Evolutionary conservation across 37 sponge, comb jelly and placozoan genomes (phyloP).

Genomic region (Haliclona indistincta): DNA sequence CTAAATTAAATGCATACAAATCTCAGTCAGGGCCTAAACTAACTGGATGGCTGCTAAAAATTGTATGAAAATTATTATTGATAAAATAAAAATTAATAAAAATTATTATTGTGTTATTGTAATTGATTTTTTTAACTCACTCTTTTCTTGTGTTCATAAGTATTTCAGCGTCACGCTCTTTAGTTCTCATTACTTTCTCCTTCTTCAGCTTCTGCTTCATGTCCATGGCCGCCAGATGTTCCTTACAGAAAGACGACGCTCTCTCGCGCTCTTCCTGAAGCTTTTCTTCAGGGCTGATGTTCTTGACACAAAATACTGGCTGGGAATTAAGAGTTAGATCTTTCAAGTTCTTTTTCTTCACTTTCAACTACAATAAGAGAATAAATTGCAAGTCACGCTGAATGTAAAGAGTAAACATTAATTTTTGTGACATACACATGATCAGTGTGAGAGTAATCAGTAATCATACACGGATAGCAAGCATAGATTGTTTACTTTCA

Average conservation of each 20-base stretch:
- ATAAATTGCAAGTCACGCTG: background rate
- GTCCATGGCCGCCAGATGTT: constrained; percentile 62
- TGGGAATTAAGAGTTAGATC: constrained; percentile 44
- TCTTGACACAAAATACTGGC: constrained; percentile 74
- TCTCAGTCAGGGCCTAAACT: too few relatives aligned
- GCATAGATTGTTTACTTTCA: too few relatives aligned
- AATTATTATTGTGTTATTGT: background rate
- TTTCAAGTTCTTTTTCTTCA: constrained; percentile 18
- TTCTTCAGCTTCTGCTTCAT: constrained; percentile 40
- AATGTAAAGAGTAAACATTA: background rate
- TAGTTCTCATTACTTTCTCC: constrained; percentile 3
- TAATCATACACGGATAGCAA: too few relatives aligned
- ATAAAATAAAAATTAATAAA: background rate
- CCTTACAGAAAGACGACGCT: constrained; percentile 41
- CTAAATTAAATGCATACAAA: too few relatives aligned
- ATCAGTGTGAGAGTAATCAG: background rate
- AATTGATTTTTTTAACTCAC: constrained; percentile 29
- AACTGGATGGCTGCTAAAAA: too few relatives aligned
- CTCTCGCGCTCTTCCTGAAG: constrained; percentile 25
- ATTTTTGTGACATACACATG: background rate
- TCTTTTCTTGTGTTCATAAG: constrained; percentile 56
- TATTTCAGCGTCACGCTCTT: constrained; percentile 65
- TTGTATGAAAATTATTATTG: too few relatives aligned
- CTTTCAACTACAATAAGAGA: constrained; percentile 21
- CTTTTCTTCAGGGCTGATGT: constrained; percentile 32